Evolutionary conservation across 2,113 vertebrate genomes (phyloP).

Genomic region (Thalassarche chlororhynchos): DNA sequence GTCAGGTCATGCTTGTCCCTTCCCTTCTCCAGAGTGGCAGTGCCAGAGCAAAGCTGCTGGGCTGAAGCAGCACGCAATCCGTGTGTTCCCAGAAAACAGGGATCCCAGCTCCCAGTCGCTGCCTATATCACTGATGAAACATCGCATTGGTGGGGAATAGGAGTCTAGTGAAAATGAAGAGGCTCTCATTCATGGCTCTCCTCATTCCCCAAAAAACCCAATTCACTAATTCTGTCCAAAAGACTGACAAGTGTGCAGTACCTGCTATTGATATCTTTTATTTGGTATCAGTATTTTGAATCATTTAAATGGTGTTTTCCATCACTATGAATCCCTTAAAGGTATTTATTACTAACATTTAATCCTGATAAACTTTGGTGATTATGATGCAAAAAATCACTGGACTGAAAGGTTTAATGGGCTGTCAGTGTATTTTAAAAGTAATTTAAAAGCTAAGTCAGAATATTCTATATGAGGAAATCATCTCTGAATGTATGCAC

Average conservation of each 20-base stretch:
- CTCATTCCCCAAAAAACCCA: fast-evolving
- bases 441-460: not conserved
- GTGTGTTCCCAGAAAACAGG: not conserved
- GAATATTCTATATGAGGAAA: not conserved
- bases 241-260: not conserved
- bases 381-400: not conserved
- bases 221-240: not conserved
- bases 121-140: not conserved
- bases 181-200: not conserved
- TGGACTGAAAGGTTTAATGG: not conserved
- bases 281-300: not conserved
- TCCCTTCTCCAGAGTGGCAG: not conserved
- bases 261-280: not conserved
- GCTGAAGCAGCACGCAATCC: fast-evolving
- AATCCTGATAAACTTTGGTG: not conserved
- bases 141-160: fast-evolving
- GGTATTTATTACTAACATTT: not conserved
- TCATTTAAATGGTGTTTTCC: not conserved
- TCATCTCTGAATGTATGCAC: not conserved
- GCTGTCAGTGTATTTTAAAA: not conserved
- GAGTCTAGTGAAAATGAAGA: not conserved
- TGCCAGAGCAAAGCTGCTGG: not conserved
- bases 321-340: not conserved
- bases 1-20: not conserved
- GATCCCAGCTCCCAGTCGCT: not conserved